Evolutionary conservation across 2,888 invertebrate species (phyloP).

Genomic region (Bunonema sp.): DNA sequence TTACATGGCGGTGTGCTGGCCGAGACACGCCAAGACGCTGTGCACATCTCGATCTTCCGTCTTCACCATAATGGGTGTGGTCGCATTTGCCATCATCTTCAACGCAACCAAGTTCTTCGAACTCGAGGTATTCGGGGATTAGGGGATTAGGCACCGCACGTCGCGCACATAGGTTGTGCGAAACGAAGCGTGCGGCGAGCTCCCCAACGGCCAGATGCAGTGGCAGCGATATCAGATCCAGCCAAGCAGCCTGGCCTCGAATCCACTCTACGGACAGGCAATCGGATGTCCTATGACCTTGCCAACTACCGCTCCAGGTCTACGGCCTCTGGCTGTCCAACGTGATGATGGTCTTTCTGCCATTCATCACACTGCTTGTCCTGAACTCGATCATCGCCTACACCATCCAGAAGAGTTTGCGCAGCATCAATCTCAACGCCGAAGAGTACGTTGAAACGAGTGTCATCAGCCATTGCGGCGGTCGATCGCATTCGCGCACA

Average conservation of each 20-base stretch:
- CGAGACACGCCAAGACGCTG: too few species aligned
- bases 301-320: slow-evolving; percentile 48
- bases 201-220: too few species aligned
- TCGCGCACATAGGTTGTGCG: too few species aligned
- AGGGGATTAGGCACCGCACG: too few species aligned
- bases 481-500: too few species aligned
- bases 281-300: too few species aligned
- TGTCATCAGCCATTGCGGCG: neutral
- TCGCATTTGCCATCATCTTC: slow-evolving; percentile 33
- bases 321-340: slow-evolving; percentile 89
- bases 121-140: slow-evolving; percentile 27
- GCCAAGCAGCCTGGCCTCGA: slow-evolving; percentile 17
- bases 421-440: slow-evolving; percentile 54
- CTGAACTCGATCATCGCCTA: slow-evolving; percentile 82
- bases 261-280: slow-evolving; percentile 26
- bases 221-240: slow-evolving; percentile 28
- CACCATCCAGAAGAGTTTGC: slow-evolving; percentile 70
- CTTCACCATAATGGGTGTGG: slow-evolving; percentile 25
- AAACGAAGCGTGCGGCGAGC: too few species aligned
- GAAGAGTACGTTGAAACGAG: slow-evolving; percentile 9
- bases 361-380: slow-evolving; percentile 70
- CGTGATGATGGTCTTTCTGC: slow-evolving; percentile 78
- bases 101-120: slow-evolving; percentile 40
- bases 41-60: slow-evolving; percentile 4
- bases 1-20: neutral